Evolutionary conservation across 1,140 invertebrate genomes (phyloP), one percentile per base, ranked within the genome.

Genomic region (Homalodisca vitripennis): DNA sequence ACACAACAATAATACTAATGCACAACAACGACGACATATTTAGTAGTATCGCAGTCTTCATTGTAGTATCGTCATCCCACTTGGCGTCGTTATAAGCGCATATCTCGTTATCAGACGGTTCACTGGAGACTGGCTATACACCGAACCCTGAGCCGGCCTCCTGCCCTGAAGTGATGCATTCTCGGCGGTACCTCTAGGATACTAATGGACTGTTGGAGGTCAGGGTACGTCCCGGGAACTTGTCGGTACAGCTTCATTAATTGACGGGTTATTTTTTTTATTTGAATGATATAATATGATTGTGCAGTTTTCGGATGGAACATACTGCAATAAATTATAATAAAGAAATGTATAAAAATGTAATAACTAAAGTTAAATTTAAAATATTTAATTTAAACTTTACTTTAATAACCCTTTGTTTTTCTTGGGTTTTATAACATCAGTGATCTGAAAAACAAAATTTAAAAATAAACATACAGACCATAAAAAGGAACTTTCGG

Each of bases 241-340:
- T 48, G 41, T 47, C 66, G 3, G 34, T 69, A 67, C 30, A 67
- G 64, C 31, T 46, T 72, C 46, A 72, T 55, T 27, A 46, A 47
- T 51, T 64, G 65, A 12, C 24, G 53, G 26, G 60, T 46, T 20
- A 69, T 68, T 68, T 72, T n/a, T 3, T n/a, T 1, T 24, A 86
- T 87, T 14, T 85, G 81, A 63, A 88, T 83, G 80, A 87, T 87
- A 0, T 87, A 73, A 71, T 85, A 84, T 20, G 84, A 72, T 22
- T 62, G 46, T 32, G 72, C 71, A 13, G 72, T 53, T 27, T 72
- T 67, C 14, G 46, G 22, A n/a, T 26, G 55, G 27, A 1, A 64
- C 48, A 10, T 32, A 51, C 20, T 47, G n/a, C n/a, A n/a, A n/a
- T n/a, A n/a, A n/a, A n/a, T n/a, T n/a, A n/a, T n/a, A n/a, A n/a